These are phyloP conservation scores for Philereme transversata DNA, from an alignment of 2,888 invertebrate genomes.

Conservation along the genomic window DNA sequence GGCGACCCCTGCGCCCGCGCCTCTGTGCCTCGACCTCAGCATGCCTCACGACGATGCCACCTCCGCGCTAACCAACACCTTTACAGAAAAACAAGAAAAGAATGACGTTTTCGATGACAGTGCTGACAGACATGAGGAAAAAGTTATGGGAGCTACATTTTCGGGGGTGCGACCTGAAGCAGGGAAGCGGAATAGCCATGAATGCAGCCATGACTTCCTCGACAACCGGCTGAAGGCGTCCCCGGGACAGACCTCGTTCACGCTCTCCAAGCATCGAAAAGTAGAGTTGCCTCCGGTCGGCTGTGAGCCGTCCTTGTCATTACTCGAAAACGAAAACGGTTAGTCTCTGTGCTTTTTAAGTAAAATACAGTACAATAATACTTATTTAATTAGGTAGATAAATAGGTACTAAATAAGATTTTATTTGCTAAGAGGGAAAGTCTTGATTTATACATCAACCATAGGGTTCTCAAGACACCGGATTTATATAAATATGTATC, in stretches of 20 bases:
- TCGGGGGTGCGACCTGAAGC: constrained; percentile 60
- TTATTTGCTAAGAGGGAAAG: not conserved
- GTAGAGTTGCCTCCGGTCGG: constrained; percentile 84
- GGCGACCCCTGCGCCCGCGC: constrained; percentile 40
- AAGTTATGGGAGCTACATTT: constrained; percentile 74
- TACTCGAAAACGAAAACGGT: constrained; percentile 72
- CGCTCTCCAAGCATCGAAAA: constrained; percentile 84
- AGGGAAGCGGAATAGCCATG: constrained; percentile 59
- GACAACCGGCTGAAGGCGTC: constrained; percentile 75
- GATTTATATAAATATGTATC: not conserved
- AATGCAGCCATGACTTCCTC: constrained; percentile 73
- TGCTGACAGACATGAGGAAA: constrained; percentile 69
- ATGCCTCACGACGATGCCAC: constrained; percentile 72
- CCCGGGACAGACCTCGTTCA: constrained; percentile 81
- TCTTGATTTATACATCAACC: not conserved
- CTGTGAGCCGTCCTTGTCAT: constrained; percentile 61
- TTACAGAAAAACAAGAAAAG: constrained; percentile 70
- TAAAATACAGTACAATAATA: not conserved
- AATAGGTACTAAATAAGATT: not conserved
- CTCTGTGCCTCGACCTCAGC: constrained; percentile 44
- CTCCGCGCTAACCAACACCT: constrained; percentile 60
- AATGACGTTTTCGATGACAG: constrained; percentile 70
- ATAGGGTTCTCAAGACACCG: not conserved
- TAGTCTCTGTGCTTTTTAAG: constrained; percentile 39
- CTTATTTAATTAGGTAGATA: not conserved